A percentile compares a stretch with the other conserved stretches of the same genome.
phyloP scores from a whole-genome alignment of 2,113 vertebrate species.

The Epinephelus lanceolatus region DNA sequence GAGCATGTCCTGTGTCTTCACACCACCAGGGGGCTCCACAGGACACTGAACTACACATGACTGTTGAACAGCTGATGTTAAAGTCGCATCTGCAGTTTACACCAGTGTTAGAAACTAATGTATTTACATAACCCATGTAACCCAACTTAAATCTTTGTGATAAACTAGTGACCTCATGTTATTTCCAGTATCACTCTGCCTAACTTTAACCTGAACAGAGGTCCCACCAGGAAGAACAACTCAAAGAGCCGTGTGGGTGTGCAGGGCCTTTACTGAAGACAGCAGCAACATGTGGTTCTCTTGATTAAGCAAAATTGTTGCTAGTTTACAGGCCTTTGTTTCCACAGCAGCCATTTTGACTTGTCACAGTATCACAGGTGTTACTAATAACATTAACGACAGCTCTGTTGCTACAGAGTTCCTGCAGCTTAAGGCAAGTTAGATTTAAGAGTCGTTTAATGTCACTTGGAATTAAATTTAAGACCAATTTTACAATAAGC shows the following conservation, averaged over 20 bases:
- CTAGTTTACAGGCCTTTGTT: not conserved
- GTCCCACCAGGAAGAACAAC: not conserved
- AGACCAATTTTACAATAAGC: too few relatives aligned
- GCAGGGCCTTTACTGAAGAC: not conserved
- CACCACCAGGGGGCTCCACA: constrained; percentile 60
- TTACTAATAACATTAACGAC: not conserved
- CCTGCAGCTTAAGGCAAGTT: too few relatives aligned
- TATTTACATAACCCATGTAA: too few relatives aligned
- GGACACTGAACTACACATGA: not conserved
- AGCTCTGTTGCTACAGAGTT: not conserved
- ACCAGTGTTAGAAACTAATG: not conserved
- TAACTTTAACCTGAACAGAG: not conserved
- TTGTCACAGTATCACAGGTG: not conserved
- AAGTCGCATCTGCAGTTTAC: not conserved
- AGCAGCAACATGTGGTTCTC: not conserved
- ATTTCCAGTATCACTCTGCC: not conserved
- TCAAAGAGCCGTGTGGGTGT: not conserved
- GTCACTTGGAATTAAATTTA: too few relatives aligned
- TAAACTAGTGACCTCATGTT: not conserved
- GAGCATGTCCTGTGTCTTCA: not conserved
- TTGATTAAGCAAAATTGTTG: not conserved
- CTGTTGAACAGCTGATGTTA: not conserved
- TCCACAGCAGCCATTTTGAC: constrained; percentile 14
- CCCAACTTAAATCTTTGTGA: not conserved
- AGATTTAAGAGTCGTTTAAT: too few relatives aligned